Base-by-base conservation (phyloP, 92 coral and sea anemone species). In the Montipora capitata region DNA sequence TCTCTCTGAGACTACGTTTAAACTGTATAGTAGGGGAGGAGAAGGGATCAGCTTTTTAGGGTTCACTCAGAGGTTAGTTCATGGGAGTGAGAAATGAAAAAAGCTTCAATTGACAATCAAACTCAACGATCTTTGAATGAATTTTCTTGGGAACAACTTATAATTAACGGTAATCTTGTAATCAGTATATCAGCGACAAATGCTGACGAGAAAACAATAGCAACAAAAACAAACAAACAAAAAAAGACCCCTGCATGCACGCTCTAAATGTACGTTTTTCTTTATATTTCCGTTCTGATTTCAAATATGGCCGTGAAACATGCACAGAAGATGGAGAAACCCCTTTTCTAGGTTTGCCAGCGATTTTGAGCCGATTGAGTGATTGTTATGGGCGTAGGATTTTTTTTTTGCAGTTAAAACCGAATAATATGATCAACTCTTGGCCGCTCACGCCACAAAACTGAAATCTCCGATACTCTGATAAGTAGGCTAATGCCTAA, bases 41-140 rank as follows among this genome's bases (percentile, higher is more conserved):
- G 63, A 13, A 13, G 63, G 63, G 63, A 13, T 58, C 16, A 58
- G 63, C 63, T 58, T 58, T 58, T 58, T 58, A 58, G 63, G n/a
- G 63, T 49, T 49, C 56, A 49, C 56, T 49, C 56, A 49, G 56
- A 27, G 35, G 35, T 49, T 49, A 49, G 56, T 49, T 49, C 56
- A 13, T 58, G 63, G 63, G 16, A 58, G 63, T 58, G 63, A 58
- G 20, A 4, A 58, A 58, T 58, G 63, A 58, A 58, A 58, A 58
- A 58, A 58, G 63, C 63, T 58, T 58, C 63, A 58, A 58, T 58
- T 58, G 63, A 58, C 13, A 58, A 58, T 58, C 63, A 58, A 58
- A 58, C 63, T 58, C 63, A 58, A 58, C 63, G 63, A 58, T 58
- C 63, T 9, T 58, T 58, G 7, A 13, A 58, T 58, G 63, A 57